Base-by-base conservation (phyloP, 2,888 invertebrate genomes). In the Ashinkailepas kermadecensis region DNA sequence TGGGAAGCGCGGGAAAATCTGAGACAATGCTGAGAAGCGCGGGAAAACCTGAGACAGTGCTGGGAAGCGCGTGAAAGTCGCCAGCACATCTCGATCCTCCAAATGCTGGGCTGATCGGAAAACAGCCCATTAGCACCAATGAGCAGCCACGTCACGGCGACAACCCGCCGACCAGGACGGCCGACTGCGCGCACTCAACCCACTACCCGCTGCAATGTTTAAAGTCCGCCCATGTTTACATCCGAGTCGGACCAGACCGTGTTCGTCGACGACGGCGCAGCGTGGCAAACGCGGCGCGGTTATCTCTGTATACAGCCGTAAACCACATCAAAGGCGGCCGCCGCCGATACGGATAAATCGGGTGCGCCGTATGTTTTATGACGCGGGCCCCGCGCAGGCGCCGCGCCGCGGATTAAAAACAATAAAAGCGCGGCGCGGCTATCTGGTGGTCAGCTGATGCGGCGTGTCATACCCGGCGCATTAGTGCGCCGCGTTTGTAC, bases 401-500 rank as follows among this genome's bases (percentile, higher is more conserved):
- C 25, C 25, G 39, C 39, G 39, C 39, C 39, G 39, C 39, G 39
- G 39, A 23, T 15, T 39, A 23, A 39, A 70, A 70, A 70, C 23
- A 25, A 25, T 23, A 39, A 39, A 70, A 70, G 23, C 39, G 12
- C n/a, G 10, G 70, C 39, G 15, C 70, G 70, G 25, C 70, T 39
- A 70, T 70, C 39, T 70, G 70, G 39, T 39, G 39, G 70, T 39
- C 70, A 39, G 70, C 70, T 70, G 70, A 70, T 70, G 70, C 74
- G 54, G 56, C 54, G 74, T 21, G 74, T 74, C 74, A 74, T 74
- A 74, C 56, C 56, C 18, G 74, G 21, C 74, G 74, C 74, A 74
- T 74, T 74, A 74, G 54, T 56, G 74, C 74, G 56, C 56, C 74
- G 74, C 23, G 74, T 74, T 74, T 74, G 74, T 74, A 21, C 21